These are phyloP conservation scores for Malurus splendens DNA, from an alignment of 2,797 vertebrate genomes.

Conservation along the genomic window DNA sequence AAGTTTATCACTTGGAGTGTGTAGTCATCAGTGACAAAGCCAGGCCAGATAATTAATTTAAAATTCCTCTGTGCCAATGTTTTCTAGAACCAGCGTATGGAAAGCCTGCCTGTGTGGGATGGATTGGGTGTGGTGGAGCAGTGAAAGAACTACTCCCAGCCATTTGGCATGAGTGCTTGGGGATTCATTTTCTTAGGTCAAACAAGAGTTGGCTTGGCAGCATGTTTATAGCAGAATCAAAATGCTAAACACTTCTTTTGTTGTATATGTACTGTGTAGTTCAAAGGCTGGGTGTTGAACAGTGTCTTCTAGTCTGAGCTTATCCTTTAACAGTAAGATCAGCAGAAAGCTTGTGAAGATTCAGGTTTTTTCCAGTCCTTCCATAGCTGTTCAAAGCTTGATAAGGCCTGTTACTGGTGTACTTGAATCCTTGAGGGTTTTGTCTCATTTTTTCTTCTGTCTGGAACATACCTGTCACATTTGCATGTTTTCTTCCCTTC, in stretches of 20 bases:
- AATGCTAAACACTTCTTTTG: background rate
- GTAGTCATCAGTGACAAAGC: slow-evolving; percentile 37
- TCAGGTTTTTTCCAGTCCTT: background rate
- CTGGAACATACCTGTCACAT: fast-evolving
- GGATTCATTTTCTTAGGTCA: slow-evolving; percentile 46
- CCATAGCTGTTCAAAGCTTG: background rate
- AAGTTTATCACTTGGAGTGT: slow-evolving; percentile 9
- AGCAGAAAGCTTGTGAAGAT: background rate
- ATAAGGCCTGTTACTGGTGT: background rate
- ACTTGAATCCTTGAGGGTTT: background rate
- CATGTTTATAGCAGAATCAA: background rate
- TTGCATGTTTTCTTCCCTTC: background rate
- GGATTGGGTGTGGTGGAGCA: slow-evolving; percentile 63
- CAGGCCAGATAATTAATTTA: background rate
- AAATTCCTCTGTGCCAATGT: slow-evolving; percentile 15
- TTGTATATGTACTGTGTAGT: background rate
- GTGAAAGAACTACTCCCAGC: slow-evolving; percentile 54
- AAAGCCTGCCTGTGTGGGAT: slow-evolving; percentile 47
- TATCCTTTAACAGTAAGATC: background rate
- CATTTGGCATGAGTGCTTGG: slow-evolving; percentile 35
- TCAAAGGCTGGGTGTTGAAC: background rate
- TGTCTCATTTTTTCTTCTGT: background rate
- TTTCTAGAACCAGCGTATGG: slow-evolving; percentile 21
- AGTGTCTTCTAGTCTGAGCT: background rate
- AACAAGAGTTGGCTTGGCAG: slow-evolving; percentile 25